Conservation (phyloP, 2,113 vertebrate species). For the Amphiprion ocellaris region DNA sequence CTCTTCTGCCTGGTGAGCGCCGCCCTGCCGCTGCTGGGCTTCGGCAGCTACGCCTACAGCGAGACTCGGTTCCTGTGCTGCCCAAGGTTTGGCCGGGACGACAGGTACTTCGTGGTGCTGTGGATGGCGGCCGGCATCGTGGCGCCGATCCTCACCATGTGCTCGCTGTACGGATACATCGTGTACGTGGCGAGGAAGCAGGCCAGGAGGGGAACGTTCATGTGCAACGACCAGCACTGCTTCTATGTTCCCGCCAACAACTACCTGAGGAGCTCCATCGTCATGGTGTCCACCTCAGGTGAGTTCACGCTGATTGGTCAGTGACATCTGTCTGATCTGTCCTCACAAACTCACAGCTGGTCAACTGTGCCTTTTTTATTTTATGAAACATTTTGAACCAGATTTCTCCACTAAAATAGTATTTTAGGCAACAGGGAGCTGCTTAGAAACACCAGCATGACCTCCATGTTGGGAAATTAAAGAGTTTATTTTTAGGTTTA, state of each 20-base stretch:
- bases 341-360: too few species aligned
- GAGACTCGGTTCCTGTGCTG: conserved; percentile 75
- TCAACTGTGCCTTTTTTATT: too few species aligned
- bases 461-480: too few species aligned
- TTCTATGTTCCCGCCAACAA: conserved; percentile 83
- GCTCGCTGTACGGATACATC: conserved; percentile 78
- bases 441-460: too few species aligned
- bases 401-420: too few species aligned
- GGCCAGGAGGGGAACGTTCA: conserved; percentile 82
- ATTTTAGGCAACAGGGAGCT: too few species aligned
- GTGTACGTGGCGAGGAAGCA: conserved; percentile 81
- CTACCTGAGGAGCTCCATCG: conserved; percentile 83
- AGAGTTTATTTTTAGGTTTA: too few species aligned
- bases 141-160: conserved; percentile 73
- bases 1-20: conserved; percentile 71
- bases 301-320: conserved; percentile 46
- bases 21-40: conserved; percentile 78
- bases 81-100: conserved; percentile 63
- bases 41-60: conserved; percentile 80
- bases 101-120: conserved; percentile 65
- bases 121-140: conserved; percentile 69
- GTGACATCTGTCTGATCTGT: neutral
- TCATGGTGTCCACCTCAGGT: conserved; percentile 82
- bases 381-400: too few species aligned
- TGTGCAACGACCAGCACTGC: conserved; percentile 86